Evolutionary conservation across 2,797 vertebrate species (phyloP).

Genomic region (Hipposideros larvatus): DNA sequence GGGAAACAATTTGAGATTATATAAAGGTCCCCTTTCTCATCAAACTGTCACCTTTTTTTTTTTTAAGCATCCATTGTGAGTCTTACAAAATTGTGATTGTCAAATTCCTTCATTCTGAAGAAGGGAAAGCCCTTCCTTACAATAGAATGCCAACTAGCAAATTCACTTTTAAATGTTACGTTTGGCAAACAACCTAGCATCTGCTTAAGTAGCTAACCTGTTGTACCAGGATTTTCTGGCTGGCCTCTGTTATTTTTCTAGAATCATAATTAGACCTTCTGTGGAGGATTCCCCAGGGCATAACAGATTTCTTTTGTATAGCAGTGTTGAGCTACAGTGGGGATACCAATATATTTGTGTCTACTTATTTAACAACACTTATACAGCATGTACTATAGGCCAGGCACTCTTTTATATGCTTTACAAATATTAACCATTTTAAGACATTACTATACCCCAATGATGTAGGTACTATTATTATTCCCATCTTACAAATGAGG

Average conservation of each 20-base stretch:
- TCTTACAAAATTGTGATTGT: neutral
- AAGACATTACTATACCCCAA: neutral
- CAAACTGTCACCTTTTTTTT: neutral
- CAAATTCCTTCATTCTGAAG: neutral
- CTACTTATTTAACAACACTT: neutral
- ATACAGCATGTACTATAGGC: neutral
- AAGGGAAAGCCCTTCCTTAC: conserved; percentile 3
- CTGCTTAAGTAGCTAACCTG: neutral
- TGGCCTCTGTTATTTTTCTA: conserved; percentile 18
- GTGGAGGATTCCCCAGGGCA: conserved; percentile 13
- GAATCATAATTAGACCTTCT: conserved; percentile 22
- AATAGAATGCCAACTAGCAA: neutral
- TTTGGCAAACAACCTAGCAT: conserved; percentile 9
- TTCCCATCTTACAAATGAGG: neutral
- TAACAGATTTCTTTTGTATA: neutral
- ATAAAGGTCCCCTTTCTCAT: neutral
- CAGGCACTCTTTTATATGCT: neutral
- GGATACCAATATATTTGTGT: neutral
- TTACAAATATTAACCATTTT: conserved; percentile 20
- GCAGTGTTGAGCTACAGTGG: neutral
- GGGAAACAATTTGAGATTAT: neutral
- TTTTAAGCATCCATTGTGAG: neutral
- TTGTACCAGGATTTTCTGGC: neutral
- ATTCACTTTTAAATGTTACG: conserved; percentile 44
- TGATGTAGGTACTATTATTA: neutral